Base-by-base conservation (phyloP, 2,888 invertebrate species). In the Heteropelma amictum region DNA sequence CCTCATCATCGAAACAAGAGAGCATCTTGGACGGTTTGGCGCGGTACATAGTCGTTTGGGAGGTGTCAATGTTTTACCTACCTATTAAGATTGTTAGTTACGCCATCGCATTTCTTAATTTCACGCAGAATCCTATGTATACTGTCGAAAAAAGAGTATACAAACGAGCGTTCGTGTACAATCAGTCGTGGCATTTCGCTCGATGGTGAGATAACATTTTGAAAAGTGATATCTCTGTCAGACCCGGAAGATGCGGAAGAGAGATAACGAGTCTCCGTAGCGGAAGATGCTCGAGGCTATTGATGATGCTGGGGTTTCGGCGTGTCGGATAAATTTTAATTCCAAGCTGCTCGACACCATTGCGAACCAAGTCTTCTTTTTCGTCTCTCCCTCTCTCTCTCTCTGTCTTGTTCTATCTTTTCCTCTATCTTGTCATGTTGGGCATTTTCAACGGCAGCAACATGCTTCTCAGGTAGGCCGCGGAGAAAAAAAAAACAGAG, bases 31-130 rank as follows among this genome's bases (percentile, higher is more conserved):
- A n/a, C 64, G 56, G 68, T 40, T 58, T 21, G 40, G 21, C 28
- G 40, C 49, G n/a, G n/a, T 47, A 38, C 12, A 47, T 21, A 28
- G 51, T 42, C 58, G 10, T 65, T 28, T 12, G 70, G 69, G 74
- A 82, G 82, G 84, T 88, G 88, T 87, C 87, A 87, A 88, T 87
- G 88, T 88, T 88, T 88, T 86, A 81, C 81, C 83, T 84, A 80
- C 77, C 80, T 81, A 87, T 88, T 87, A 87, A 82, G 83, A 81
- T 77, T 74, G 49, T 72, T 75, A 64, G 63, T 26, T 60, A 35
- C 23, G 53, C 45, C 30, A 47, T 73, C 33, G 21, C 33, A 47
- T 19, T 12, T 14, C 10, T 12, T 42, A 65, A 51, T 42, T 51
- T 17, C 26, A 42, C 10, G 28, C 8, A 10, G 40, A 40, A 40